Conservation (phyloP, 2,888 invertebrate genomes). For the Erebia ligea region DNA sequence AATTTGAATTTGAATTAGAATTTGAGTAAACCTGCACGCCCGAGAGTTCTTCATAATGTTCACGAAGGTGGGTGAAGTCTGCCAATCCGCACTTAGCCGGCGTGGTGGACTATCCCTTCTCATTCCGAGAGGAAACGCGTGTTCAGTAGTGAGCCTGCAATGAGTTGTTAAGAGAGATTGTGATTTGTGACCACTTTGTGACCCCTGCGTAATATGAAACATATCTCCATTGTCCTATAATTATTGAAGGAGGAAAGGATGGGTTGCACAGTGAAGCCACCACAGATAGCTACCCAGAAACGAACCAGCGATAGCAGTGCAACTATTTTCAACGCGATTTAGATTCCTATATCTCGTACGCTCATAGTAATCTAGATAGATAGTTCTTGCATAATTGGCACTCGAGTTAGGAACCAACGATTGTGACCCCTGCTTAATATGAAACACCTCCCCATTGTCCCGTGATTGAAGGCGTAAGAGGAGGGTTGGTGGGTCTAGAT, state of each 20-base stretch:
- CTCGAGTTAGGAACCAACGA: slow-evolving; percentile 34
- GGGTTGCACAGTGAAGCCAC: neutral
- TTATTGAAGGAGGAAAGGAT: slow-evolving; percentile 14
- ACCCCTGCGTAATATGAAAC: slow-evolving; percentile 51
- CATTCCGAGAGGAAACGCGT: no score
- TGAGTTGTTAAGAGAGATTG: no score
- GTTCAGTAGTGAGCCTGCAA: no score
- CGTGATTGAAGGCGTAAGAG: slow-evolving; percentile 7
- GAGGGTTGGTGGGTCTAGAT: slow-evolving; percentile 35
- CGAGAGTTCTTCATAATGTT: no score
- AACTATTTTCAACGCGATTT: slow-evolving; percentile 23
- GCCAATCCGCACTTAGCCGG: no score
- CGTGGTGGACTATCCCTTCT: no score
- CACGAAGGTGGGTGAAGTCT: no score
- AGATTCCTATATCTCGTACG: slow-evolving; percentile 44
- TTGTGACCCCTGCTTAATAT: slow-evolving; percentile 47
- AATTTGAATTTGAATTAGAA: no score
- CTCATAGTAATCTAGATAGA: slow-evolving; percentile 51
- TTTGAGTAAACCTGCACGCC: no score
- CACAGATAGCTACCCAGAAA: no score
- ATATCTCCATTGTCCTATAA: slow-evolving; percentile 45
- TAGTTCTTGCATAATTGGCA: slow-evolving; percentile 58
- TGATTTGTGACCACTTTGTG: no score
- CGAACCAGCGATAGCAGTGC: slow-evolving; percentile 20
- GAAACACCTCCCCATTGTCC: slow-evolving; percentile 50